Evolutionary conservation across 2,113 vertebrate species (phyloP).

Genomic region (Hippocampus zosterae): DNA sequence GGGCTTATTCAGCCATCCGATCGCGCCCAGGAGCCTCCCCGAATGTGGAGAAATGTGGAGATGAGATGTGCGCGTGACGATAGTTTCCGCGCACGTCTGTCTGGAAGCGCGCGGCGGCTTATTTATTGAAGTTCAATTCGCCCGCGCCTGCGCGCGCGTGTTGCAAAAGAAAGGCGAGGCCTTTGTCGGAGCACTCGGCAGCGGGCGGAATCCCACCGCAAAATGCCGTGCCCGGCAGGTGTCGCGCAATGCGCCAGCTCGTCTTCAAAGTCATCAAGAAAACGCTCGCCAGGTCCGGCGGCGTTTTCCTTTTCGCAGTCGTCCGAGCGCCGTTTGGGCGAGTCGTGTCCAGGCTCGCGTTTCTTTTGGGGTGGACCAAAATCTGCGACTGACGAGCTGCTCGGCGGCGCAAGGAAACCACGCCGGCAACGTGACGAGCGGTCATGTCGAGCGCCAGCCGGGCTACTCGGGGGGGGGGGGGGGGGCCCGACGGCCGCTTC

Average conservation of each 20-base stretch:
- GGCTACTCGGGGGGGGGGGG: too few species aligned
- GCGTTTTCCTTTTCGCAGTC: too few species aligned
- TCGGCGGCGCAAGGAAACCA: not conserved
- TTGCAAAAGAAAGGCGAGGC: slow-evolving; percentile 32
- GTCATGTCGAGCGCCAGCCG: too few species aligned
- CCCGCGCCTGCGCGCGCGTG: slow-evolving; percentile 66
- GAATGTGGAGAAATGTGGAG: slow-evolving; percentile 57
- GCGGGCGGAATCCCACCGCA: slow-evolving; percentile 12
- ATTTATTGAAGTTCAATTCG: slow-evolving; percentile 87
- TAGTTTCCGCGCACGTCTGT: slow-evolving; percentile 73
- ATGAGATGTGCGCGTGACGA: slow-evolving; percentile 81
- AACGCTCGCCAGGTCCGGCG: not conserved
- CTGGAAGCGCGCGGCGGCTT: slow-evolving; percentile 84
- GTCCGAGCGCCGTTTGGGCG: too few species aligned
- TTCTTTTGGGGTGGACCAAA: slow-evolving; percentile 6
- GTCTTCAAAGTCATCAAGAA: not conserved
- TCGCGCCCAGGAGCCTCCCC: slow-evolving; percentile 15
- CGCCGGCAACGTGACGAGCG: too few species aligned
- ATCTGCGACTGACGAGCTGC: slow-evolving; percentile 13
- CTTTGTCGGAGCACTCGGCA: slow-evolving; percentile 63
- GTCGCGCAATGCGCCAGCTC: not conserved
- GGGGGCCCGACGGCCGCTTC: too few species aligned
- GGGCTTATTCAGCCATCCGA: too few species aligned
- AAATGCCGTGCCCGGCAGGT: not conserved
- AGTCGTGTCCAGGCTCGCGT: too few species aligned